Percentiles rank a stretch among this genome's conserved stretches.
Evolutionary conservation across 2,888 invertebrate species (phyloP).

Genomic region (Polymixis lichenea): DNA sequence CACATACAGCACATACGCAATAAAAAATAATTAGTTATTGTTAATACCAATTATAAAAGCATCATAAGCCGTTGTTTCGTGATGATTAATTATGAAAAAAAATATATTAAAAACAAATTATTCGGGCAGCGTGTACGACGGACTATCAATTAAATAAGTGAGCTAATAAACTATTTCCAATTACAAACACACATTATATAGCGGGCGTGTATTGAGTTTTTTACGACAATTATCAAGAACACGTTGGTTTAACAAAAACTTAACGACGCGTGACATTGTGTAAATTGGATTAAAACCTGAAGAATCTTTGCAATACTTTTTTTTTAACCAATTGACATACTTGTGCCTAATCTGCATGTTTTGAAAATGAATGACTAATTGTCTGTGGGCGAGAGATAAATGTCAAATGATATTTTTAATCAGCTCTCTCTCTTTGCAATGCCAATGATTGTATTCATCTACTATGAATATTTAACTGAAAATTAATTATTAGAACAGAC

Average conservation of each 20-base stretch:
- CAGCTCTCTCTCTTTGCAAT: constrained; percentile 42
- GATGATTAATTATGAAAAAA: constrained; percentile 44
- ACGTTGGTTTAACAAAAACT: constrained; percentile 74
- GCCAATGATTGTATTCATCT: constrained; percentile 51
- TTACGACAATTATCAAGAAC: constrained; percentile 78
- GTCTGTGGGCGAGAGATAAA: constrained; percentile 45
- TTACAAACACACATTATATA: constrained; percentile 70
- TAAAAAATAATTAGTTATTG: constrained; percentile 42
- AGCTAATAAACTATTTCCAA: constrained; percentile 79
- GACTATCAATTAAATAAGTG: constrained; percentile 77
- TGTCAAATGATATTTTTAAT: constrained; percentile 59
- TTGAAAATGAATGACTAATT: constrained; percentile 40
- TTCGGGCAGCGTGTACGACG: constrained; percentile 46
- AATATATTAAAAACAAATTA: constrained; percentile 48
- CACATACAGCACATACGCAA: constrained; percentile 25
- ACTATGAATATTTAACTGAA: constrained; percentile 51
- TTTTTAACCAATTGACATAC: constrained; percentile 34
- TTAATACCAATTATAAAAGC: constrained; percentile 53
- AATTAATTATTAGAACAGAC: constrained; percentile 52
- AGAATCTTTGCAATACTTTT: constrained; percentile 25
- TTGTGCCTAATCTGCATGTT: constrained; percentile 17
- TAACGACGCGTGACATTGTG: constrained; percentile 77
- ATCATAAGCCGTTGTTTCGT: constrained; percentile 38
- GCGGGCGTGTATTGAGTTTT: constrained; percentile 74
- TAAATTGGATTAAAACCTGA: constrained; percentile 70